Conservation (phyloP, 1,140 invertebrate species). For the Drosophila orena region DNA sequence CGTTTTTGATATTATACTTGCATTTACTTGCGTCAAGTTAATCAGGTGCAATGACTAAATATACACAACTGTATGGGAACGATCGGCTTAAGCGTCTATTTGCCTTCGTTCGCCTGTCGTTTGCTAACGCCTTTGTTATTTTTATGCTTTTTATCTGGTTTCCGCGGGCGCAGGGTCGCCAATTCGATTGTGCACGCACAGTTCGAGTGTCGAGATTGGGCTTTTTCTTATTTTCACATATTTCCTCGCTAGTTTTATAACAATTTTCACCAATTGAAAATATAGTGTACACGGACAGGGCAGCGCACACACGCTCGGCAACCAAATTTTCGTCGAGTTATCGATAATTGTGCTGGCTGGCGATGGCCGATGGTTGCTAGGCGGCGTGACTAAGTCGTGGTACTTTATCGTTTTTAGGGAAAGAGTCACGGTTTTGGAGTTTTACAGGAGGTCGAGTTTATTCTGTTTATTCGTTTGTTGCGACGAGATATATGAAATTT, state of each 20-base stretch:
- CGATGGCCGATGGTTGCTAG: conserved; percentile 33
- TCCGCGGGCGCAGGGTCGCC: conserved; percentile 18
- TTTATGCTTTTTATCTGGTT: conserved; percentile 35
- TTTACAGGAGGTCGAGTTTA: background rate
- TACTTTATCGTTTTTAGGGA: too few relatives aligned
- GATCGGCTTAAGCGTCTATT: conserved; percentile 45
- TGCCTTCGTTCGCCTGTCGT: conserved; percentile 25
- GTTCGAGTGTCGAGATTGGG: conserved; percentile 12
- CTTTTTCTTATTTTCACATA: conserved; percentile 58
- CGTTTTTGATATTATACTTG: conserved; percentile 42
- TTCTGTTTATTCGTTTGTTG: too few relatives aligned
- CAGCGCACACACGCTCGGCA: conserved; percentile 56
- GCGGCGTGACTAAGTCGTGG: conserved; percentile 1
- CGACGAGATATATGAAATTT: background rate
- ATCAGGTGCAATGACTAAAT: conserved; percentile 40
- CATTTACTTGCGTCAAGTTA: conserved; percentile 53
- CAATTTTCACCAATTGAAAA: conserved; percentile 65
- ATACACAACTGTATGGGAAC: conserved; percentile 40
- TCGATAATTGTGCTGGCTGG: conserved; percentile 49
- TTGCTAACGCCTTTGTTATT: conserved; percentile 73
- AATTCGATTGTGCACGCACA: conserved; percentile 22
- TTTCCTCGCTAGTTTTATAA: conserved; percentile 66
- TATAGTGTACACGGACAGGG: conserved; percentile 58
- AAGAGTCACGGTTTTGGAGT: background rate
- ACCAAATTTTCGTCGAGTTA: conserved; percentile 51